Evolutionary conservation across 1,140 invertebrate species (phyloP), one percentile per base, ranked within the genome.

Genomic region (Melitaea cinxia): DNA sequence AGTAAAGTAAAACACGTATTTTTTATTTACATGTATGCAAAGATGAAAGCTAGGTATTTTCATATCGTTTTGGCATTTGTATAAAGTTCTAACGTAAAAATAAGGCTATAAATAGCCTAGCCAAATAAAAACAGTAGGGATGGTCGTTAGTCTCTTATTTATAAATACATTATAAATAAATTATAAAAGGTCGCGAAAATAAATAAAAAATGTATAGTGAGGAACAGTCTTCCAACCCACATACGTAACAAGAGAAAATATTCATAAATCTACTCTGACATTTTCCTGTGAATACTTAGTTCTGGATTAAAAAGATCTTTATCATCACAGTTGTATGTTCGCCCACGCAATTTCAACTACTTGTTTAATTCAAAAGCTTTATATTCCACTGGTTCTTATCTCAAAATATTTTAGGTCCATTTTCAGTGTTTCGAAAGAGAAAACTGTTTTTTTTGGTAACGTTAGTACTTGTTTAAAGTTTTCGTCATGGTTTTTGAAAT

Each of bases 241-340:
- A 39, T 65, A 30, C 52, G 26, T 57, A 61, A 60, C 59, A 42
- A 55, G 37, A 33, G 59, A 49, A 55, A 63, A 28, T 57, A 70
- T 37, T 68, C 70, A 77, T 77, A 81, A 82, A 85, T 82, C 74
- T 74, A 65, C 62, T 53, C 47, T 69, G 52, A 47, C 68, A 70
- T 81, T 80, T 73, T 73, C 70, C 77, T 76, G 64, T 75, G 66
- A 73, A 75, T 77, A 65, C 56, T 45, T 65, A 63, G 33, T 67
- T 70, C 66, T n/a, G 61, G 68, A 59, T 69, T 78, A 65, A 77
- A 82, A 80, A 78, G 73, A 78, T 68, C 74, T 70, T 67, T 73
- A 79, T 78, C 64, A 77, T 72, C 75, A 78, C 66, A 72, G 61
- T 78, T 71, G 70, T 70, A 70, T 65, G 45, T 71, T 69, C 61